Conservation (phyloP, 2,113 vertebrate species). For the Malurus cyaneus region DNA sequence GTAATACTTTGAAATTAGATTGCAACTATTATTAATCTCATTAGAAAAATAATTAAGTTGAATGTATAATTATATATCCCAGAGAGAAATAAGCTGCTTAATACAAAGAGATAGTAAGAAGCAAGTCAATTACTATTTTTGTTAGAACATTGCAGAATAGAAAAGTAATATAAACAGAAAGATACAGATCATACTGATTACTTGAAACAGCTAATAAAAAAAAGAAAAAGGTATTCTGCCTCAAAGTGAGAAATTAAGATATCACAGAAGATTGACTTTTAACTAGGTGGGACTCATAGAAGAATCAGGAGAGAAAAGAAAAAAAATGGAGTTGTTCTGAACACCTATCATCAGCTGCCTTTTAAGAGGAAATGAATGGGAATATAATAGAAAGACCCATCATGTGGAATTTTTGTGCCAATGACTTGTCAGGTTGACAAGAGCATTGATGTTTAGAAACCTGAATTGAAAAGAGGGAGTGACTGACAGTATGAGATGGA, state of each 20-base stretch:
- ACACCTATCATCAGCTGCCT: neutral
- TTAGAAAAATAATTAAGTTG: neutral
- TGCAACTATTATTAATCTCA: neutral
- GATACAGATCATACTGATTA: neutral
- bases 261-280: neutral
- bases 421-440: neutral
- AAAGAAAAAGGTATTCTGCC: neutral
- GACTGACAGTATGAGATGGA: neutral
- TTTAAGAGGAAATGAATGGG: neutral
- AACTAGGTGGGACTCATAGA: neutral
- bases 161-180: neutral
- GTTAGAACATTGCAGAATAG: neutral
- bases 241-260: neutral
- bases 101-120: neutral
- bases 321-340: neutral
- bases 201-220: neutral
- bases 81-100: neutral
- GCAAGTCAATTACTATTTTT: neutral
- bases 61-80: neutral
- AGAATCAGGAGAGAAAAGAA: neutral
- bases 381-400: neutral
- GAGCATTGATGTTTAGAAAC: neutral
- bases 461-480: neutral
- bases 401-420: neutral
- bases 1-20: neutral